These are phyloP conservation scores for Cetoscarus ocellatus DNA, from an alignment of 2,797 vertebrate genomes.

Conservation along the genomic window DNA sequence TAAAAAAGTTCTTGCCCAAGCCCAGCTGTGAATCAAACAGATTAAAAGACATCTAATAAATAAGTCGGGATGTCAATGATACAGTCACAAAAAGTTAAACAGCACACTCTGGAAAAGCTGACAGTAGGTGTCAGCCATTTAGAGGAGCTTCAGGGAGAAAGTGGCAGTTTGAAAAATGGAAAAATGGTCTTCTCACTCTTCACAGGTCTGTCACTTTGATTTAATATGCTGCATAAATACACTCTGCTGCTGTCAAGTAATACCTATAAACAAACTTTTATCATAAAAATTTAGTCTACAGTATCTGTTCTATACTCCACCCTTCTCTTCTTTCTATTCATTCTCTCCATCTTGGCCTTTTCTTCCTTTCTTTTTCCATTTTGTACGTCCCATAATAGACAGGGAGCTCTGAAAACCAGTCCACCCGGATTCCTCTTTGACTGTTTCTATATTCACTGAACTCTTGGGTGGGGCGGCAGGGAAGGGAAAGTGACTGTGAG, in stretches of 20 bases:
- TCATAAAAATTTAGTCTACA: not conserved
- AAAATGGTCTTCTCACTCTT: not conserved
- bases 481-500: conserved; percentile 58
- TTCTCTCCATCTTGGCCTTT: not conserved
- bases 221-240: not conserved
- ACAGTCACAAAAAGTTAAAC: not conserved
- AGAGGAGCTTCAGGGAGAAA: not conserved
- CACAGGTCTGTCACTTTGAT: conserved; percentile 8
- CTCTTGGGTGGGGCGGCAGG: conserved; percentile 62
- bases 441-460: conserved; percentile 46
- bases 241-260: not conserved
- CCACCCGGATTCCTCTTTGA: conserved; percentile 70
- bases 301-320: not conserved
- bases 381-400: conserved; percentile 20
- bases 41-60: conserved; percentile 16
- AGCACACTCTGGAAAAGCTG: conserved; percentile 4
- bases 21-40: conserved; percentile 67
- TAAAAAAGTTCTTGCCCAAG: conserved; percentile 67
- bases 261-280: not conserved
- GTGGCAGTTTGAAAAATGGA: not conserved
- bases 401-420: conserved; percentile 56
- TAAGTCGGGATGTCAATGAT: not conserved
- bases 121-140: conserved; percentile 23
- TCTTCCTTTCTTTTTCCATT: not conserved
- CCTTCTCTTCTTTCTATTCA: not conserved